These are phyloP conservation scores for Tetragnatha montana DNA, from an alignment of 2,888 invertebrate genomes.

Conservation along the genomic window DNA sequence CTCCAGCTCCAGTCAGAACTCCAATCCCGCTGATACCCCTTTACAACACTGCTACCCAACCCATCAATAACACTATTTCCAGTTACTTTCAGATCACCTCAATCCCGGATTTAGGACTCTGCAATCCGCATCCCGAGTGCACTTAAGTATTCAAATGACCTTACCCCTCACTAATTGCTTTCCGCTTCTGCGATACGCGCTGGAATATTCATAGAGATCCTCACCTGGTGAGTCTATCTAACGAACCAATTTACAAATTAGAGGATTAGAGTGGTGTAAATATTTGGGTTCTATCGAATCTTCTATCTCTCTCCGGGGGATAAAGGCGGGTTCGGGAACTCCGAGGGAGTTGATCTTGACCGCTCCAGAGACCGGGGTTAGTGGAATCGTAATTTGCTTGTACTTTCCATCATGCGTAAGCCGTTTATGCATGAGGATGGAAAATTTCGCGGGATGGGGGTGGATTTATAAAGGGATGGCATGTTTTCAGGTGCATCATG, in stretches of 20 bases:
- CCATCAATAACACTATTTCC: conserved; percentile 26
- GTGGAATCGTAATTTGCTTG: conserved; percentile 38
- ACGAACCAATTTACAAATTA: conserved; percentile 53
- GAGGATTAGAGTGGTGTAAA: conserved; percentile 44
- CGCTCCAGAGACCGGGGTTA: conserved; percentile 20
- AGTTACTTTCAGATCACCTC: conserved; percentile 33
- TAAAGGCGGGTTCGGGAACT: conserved; percentile 28
- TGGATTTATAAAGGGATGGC: too few relatives aligned
- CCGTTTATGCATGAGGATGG: too few relatives aligned
- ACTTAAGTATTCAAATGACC: conserved; percentile 59
- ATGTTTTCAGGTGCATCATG: too few relatives aligned
- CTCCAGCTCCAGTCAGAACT: neutral
- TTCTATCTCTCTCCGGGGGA: conserved; percentile 23
- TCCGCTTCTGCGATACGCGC: conserved; percentile 11
- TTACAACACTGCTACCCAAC: neutral
- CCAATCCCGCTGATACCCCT: neutral
- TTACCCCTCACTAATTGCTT: conserved; percentile 43
- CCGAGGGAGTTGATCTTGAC: conserved; percentile 5
- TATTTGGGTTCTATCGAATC: conserved; percentile 46
- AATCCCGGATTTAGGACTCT: neutral
- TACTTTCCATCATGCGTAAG: neutral
- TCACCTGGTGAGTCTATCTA: conserved; percentile 9
- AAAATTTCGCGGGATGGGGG: too few relatives aligned
- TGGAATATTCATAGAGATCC: conserved; percentile 44
- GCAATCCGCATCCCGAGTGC: conserved; percentile 48